Evolutionary conservation across 2,888 invertebrate genomes (phyloP).

Genomic region (Aplocera efformata): DNA sequence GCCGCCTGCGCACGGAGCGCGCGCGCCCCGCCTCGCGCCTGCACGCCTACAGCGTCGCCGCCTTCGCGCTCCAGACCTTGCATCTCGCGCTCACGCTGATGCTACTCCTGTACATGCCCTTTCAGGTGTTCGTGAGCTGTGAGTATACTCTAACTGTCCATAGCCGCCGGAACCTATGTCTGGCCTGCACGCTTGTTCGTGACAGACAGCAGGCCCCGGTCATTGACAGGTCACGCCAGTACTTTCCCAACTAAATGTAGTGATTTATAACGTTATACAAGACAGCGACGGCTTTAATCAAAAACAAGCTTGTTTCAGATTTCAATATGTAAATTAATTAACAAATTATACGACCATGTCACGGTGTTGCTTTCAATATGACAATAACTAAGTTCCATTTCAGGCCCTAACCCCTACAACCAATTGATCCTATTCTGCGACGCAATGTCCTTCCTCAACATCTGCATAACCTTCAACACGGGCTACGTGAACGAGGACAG

Average conservation of each 20-base stretch:
- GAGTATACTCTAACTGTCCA: conserved; percentile 33
- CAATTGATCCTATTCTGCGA: conserved; percentile 45
- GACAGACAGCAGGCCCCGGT: no score
- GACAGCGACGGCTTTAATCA: no score
- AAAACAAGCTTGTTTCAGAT: no score
- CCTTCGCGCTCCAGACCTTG: conserved; percentile 45
- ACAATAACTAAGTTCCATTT: conserved; percentile 4
- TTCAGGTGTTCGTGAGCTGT: conserved; percentile 51
- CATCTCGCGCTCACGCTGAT: conserved; percentile 31
- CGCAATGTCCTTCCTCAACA: conserved; percentile 41
- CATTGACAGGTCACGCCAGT: no score
- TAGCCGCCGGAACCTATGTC: no score
- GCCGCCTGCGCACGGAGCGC: conserved; percentile 44
- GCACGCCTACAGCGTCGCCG: conserved; percentile 59
- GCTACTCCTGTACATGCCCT: conserved; percentile 46
- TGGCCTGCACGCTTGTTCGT: no score
- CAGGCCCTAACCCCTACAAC: conserved; percentile 46
- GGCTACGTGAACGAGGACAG: conserved; percentile 51
- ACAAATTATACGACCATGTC: no score
- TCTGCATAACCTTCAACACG: conserved; percentile 47
- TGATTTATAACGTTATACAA: no score
- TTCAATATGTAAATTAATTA: no score
- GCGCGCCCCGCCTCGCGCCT: conserved; percentile 25
- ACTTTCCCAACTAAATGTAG: no score
- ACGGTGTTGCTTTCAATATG: not conserved